Base-by-base conservation (phyloP, 37 sponge, comb jelly and placozoan genomes). In the Beroe forskalii region DNA sequence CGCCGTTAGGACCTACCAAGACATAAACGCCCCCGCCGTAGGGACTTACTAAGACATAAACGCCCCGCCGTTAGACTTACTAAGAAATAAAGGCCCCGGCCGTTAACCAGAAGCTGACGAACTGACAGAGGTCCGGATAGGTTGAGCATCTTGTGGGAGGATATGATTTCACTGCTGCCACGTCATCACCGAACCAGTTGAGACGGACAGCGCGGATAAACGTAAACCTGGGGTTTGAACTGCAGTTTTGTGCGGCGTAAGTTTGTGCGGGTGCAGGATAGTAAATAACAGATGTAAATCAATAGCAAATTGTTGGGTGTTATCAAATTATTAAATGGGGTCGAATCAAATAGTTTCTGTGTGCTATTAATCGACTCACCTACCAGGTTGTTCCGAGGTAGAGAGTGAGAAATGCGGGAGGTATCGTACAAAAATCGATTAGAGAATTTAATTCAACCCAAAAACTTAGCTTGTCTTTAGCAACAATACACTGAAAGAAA, bases 341-440 rank as follows among this genome's bases (percentile, higher is more conserved):
- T n/a, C n/a, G n/a, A n/a, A n/a, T n/a, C n/a, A n/a, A n/a, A n/a
- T n/a, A n/a, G n/a, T n/a, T n/a, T n/a, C n/a, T n/a, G n/a, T n/a
- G n/a, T n/a, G n/a, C n/a, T n/a, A n/a, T n/a, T n/a, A n/a, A n/a
- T n/a, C n/a, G n/a, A 72, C 75, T 32, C 40, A 72, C 75, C 75
- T 30, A 72, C 75, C 75, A 72, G 38, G 75, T 72, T 8, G 37
- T 72, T 32, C 75, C 75, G 31, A 72, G 8, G 8, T 36, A 32
- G 22, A 72, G 28, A 17, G 75, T 36, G 1, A 72, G 40, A 12
- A 72, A 38, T 27, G 75, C 75, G 0, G 75, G 75, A 12, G 75
- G 75, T 35, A 72, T 72, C 14, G 75, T 72, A 72, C 75, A 72
- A 72, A 72, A 72, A 72, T 72, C 75, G 33, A 72, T 72, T 38